phyloP scores from a whole-genome alignment of 2,797 vertebrate species.

The Sibirionetta formosa region DNA sequence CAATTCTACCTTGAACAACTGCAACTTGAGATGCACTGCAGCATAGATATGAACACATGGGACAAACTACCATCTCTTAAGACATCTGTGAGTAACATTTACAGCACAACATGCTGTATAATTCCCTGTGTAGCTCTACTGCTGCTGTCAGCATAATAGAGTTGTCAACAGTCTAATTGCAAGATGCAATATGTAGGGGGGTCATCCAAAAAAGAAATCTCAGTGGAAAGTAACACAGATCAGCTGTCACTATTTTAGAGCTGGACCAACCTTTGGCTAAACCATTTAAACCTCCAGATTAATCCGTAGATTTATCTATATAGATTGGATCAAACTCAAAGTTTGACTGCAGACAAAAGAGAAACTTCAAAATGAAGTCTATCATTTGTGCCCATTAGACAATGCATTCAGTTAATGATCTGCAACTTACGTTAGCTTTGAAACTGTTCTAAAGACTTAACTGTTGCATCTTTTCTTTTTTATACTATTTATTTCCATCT shows the following conservation, averaged over 20 bases:
- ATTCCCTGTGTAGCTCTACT: conserved; percentile 75
- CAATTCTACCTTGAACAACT: conserved; percentile 56
- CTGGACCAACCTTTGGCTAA: conserved; percentile 65
- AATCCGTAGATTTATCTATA: conserved; percentile 66
- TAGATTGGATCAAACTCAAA: conserved; percentile 66
- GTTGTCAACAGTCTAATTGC: conserved; percentile 80
- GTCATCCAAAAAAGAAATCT: conserved; percentile 60
- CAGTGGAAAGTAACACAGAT: conserved; percentile 65
- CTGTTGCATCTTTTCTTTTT: conserved; percentile 32
- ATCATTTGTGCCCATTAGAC: conserved; percentile 50
- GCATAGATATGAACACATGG: conserved; percentile 60
- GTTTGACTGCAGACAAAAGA: conserved; percentile 59
- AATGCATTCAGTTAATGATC: conserved; percentile 61
- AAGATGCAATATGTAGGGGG: conserved; percentile 60
- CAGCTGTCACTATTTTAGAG: conserved; percentile 66
- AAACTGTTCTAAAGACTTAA: conserved; percentile 22
- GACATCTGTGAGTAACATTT: conserved; percentile 76
- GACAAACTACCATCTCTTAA: conserved; percentile 58
- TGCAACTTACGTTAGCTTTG: conserved; percentile 31
- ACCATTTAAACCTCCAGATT: conserved; percentile 73
- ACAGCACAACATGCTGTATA: conserved; percentile 53
- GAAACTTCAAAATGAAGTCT: conserved; percentile 48
- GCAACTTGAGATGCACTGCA: conserved; percentile 38
- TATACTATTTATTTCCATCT: not conserved
- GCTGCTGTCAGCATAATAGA: conserved; percentile 78